Evolutionary conservation across 2,888 invertebrate genomes (phyloP), one percentile per base, ranked within the genome.

Genomic region (Apotomis betuletana): DNA sequence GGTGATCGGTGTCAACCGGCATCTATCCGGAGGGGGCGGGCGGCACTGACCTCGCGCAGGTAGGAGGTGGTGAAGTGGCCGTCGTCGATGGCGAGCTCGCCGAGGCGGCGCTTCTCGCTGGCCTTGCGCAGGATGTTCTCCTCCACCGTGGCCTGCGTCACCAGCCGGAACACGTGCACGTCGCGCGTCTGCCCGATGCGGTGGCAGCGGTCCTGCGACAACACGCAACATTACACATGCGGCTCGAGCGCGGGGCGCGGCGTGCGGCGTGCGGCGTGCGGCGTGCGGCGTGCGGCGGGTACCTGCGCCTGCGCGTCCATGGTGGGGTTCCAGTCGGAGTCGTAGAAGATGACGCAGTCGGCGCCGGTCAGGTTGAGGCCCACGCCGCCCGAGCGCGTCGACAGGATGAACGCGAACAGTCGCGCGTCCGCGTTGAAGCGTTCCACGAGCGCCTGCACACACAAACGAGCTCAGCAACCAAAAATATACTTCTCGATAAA

Each of bases 241-340:
- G 27, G 2, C 27, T 27, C 27, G 27, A 15, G 27, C 27, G 27
- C 27, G 27, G 27, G 2, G 27, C 27, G 27, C 2, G 27, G 27
- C 27, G 27, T 27, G 27, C 27, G 27, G 27, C 27, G 2, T 27
- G 27, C 27, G 27, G 15, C 15, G 15, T 15, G 15, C 15, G 15
- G 27, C 27, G 27, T 27, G 27, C 27, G 27, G 27, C 27, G 27
- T 27, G 15, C 36, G 12, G 49, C 3, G 13, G 4, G 62, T 52
- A 64, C 63, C 64, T 64, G 98, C 76, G 98, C 98, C 85, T 92
- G 92, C 74, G 99, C 99, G 94, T 99, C 99, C 99, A 99, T 99
- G 5, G 99, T 99, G 65, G 99, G 99, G 95, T 99, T 99, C 99
- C 99, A 99, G 93, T 99, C 99, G 75, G 98, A 99, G 94, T 99